Percentiles rank a stretch among this genome's conserved stretches.
phyloP scores from a whole-genome alignment of 2,113 vertebrate species.

The Rhea pennata region DNA sequence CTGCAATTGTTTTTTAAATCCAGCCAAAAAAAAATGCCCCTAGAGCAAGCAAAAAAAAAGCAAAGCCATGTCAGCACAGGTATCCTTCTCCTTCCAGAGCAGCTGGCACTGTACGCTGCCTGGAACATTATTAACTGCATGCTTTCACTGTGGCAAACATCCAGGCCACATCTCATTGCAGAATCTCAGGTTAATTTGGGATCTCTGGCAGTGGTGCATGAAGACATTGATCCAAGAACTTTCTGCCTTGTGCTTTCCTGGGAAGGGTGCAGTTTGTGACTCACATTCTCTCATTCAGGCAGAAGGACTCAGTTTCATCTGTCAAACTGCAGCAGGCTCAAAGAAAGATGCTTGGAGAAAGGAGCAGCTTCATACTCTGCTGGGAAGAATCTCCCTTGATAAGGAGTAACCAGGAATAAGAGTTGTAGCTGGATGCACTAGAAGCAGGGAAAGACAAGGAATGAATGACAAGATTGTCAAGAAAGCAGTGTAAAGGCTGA shows the following conservation, averaged over 20 bases:
- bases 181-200: background rate
- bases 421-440: background rate
- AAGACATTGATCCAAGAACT: background rate
- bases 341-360: background rate
- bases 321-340: background rate
- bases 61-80: background rate
- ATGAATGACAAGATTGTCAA: background rate
- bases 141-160: background rate
- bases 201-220: background rate
- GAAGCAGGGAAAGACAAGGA: background rate
- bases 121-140: background rate
- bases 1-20: background rate
- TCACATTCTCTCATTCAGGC: background rate
- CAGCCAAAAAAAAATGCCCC: slow-evolving; percentile 35
- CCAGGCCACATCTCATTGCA: background rate
- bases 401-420: background rate
- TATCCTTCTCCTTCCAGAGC: background rate
- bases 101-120: background rate
- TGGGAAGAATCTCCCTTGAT: background rate
- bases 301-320: background rate
- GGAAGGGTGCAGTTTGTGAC: background rate
- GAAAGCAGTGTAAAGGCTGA: background rate
- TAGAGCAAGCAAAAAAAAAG: background rate
- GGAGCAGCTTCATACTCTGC: background rate
- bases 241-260: background rate